Evolutionary conservation across 2,797 vertebrate species (phyloP), one percentile per base, ranked within the genome.

Genomic region (Phataginus tetradactyla): DNA sequence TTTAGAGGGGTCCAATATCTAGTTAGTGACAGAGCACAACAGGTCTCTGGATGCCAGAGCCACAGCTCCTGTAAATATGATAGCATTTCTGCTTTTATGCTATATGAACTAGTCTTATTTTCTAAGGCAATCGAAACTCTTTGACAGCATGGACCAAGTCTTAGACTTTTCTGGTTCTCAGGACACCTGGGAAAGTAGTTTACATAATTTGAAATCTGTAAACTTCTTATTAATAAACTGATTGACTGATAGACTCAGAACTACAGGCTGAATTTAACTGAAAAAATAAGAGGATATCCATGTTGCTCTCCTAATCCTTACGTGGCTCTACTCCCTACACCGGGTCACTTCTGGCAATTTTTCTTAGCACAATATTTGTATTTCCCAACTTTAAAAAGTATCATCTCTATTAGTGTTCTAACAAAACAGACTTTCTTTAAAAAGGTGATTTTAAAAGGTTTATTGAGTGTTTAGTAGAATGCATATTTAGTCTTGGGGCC

Each of bases 391-490:
- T 75, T 55, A 32, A 92, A 89, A 80, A 61, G 51, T 20, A 83
- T 55, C 80, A 89, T 91, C 51, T 25, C 39, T 78, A 85, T 81
- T 79, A 90, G 39, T 78, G 18, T 87, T 78, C 86, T 87, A 91
- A 45, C 61, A 85, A 34, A 94, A 90, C 87, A 88, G n/a, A 78
- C 68, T 83, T 94, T 86, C 85, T 94, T 94, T 86, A 95, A 96
- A 91, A 95, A 80, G 74, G 84, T 57, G 23, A 93, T 90, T 97
- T 96, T 77, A 45, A 93, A 94, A 97, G 78, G 61, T 87, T 93
- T 96, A 96, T 94, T 9, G 71, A 95, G 17, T 91, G 17, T 80
- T 96, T 92, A 59, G 32, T 29, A 90, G 94, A 94, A 96, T 97
- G 90, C 93, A 93, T 91, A 85, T 90, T 91, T 91, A 84, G 83